Base-by-base conservation (phyloP, 1,140 invertebrate genomes). In the Arion vulgaris region DNA sequence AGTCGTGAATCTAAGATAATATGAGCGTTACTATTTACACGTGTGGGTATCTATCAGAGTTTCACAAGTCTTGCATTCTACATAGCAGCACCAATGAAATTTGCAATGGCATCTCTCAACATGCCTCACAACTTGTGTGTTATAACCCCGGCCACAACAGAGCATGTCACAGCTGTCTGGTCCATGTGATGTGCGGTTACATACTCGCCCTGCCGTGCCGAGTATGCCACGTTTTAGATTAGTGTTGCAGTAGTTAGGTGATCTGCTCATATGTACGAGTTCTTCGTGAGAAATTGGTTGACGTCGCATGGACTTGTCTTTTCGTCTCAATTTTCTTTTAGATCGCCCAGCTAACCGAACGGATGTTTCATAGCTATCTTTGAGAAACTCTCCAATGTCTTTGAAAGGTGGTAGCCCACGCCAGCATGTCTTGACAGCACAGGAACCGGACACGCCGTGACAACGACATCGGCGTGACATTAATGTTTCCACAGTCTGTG, bases 351-450 rank as follows among this genome's bases (percentile, higher is more conserved):
- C 94, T 93, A 97, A 96, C 69, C 94, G 94, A 89, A 95, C 95
- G 41, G 97, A 96, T 85, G 94, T 94, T 88, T 95, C 94, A 93
- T 98, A 98, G 89, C 96, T 96, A 81, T 95, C 94, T 94, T 96
- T 92, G 53, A 98, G 93, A 71, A 94, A 94, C 84, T 96, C 95
- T 53, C 96, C 97, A 72, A 98, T 95, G 87, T 95, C 93, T 80
- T 95, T 94, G 93, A 98, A 98, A 45, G 95, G 94, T 17, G 96
- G 96, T 87, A 98, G 92, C 49, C 96, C 96, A 91, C 95, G 95
- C 97, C 98, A 99, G 92, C 98, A 99, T 11, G 97, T 99, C 91
- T 96, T 96, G 92, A 98, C 95, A n/a, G 96, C 97, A 90, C 98
- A 99, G 83, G 97, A 98, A 5, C 98, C 98, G 69, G 97, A 98